phyloP scores from a whole-genome alignment of 2,888 invertebrate species.

The Clivina fossor region DNA sequence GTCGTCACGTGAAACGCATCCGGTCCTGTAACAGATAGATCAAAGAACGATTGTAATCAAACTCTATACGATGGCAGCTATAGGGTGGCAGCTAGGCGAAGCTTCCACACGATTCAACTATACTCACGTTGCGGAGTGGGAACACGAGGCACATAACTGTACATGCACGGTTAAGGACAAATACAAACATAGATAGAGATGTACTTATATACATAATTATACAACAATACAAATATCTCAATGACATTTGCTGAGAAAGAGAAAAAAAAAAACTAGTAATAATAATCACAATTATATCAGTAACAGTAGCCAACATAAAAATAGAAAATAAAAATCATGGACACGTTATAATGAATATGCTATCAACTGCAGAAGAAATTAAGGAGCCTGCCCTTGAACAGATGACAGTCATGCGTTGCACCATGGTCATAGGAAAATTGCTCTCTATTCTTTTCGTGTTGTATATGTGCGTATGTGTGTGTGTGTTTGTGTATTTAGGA shows the following conservation, averaged over 20 bases:
- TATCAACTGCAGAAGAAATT: slow-evolving; percentile 3
- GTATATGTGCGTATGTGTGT: not conserved
- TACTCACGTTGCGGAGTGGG: slow-evolving; percentile 44
- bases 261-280: slow-evolving; percentile 20
- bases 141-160: slow-evolving; percentile 36
- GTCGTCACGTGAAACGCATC: slow-evolving; percentile 47
- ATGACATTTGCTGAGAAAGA: slow-evolving; percentile 25
- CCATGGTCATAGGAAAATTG: slow-evolving; percentile 4
- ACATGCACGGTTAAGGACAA: slow-evolving; percentile 30
- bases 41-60: slow-evolving; percentile 11
- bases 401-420: slow-evolving; percentile 23
- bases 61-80: too few relatives aligned
- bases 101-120: too few relatives aligned
- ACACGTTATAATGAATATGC: too few relatives aligned
- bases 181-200: slow-evolving; percentile 15
- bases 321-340: not conserved
- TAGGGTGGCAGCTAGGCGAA: slow-evolving; percentile 1
- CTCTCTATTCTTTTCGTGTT: not conserved
- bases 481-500: slow-evolving; percentile 13
- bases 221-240: slow-evolving; percentile 16
- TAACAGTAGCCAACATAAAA: too few relatives aligned
- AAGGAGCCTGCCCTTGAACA: slow-evolving; percentile 17
- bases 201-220: slow-evolving; percentile 9
- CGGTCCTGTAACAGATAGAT: slow-evolving; percentile 45
- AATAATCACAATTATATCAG: slow-evolving; percentile 19